Evolutionary conservation across 2,113 vertebrate genomes (phyloP).

Genomic region (Grammomys dolichurus): DNA sequence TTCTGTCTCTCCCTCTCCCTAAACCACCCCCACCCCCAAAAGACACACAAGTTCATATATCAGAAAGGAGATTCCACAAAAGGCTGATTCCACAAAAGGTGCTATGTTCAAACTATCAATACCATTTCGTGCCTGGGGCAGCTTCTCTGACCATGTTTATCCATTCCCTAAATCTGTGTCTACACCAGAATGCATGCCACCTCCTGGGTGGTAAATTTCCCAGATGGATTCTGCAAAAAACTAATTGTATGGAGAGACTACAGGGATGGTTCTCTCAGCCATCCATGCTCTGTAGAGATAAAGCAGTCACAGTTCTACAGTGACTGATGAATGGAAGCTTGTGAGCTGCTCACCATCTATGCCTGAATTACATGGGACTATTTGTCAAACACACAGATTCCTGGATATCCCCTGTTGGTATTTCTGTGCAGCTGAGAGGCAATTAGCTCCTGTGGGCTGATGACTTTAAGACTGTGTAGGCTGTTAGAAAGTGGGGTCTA

Average conservation of each 20-base stretch:
- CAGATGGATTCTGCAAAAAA: neutral
- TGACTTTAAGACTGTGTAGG: neutral
- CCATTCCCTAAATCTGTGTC: neutral
- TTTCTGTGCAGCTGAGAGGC: neutral
- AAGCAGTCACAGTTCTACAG: neutral
- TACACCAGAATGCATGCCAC: fast-evolving
- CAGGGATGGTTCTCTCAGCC: neutral
- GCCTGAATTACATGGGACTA: neutral
- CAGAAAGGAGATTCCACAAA: neutral
- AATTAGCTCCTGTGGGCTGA: no score
- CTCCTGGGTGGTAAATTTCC: neutral
- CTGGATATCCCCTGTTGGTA: no score
- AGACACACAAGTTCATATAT: neutral
- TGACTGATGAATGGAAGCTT: neutral
- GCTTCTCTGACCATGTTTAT: neutral
- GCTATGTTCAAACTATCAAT: no score
- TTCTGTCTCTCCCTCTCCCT: neutral
- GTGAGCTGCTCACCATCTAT: neutral
- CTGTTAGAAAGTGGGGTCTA: neutral
- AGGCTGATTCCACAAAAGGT: neutral
- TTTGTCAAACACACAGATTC: neutral
- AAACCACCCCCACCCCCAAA: neutral
- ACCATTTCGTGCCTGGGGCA: neutral
- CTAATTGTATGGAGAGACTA: neutral
- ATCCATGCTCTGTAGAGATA: neutral